Conservation (phyloP, 1,140 invertebrate species). For the Sycophila sp. region DNA sequence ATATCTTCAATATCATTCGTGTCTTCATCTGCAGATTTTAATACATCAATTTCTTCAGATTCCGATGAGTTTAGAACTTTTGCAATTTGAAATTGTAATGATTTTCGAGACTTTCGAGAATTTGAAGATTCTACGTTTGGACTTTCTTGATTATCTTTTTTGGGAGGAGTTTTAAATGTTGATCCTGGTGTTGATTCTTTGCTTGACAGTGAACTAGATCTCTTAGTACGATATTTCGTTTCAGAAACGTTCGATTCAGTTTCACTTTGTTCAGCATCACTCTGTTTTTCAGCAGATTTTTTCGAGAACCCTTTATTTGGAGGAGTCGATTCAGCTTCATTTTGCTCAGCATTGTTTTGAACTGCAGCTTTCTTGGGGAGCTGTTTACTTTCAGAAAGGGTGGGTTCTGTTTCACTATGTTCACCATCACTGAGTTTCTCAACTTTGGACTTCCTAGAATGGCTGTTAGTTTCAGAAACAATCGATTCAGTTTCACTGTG, state of each 20-base stretch:
- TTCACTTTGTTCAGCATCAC: not conserved
- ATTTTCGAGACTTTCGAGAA: not conserved
- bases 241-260: not conserved
- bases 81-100: not conserved
- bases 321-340: too few relatives aligned
- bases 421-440: too few relatives aligned
- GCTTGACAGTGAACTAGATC: slow-evolving; percentile 31
- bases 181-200: not conserved
- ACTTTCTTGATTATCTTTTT: slow-evolving; percentile 7
- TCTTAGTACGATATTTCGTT: not conserved
- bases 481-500: too few relatives aligned
- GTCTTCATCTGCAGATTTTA: slow-evolving; percentile 35
- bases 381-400: too few relatives aligned
- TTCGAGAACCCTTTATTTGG: too few relatives aligned
- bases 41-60: slow-evolving; percentile 35
- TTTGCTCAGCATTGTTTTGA: too few relatives aligned
- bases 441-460: too few relatives aligned
- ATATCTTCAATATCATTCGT: slow-evolving; percentile 6
- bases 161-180: slow-evolving; percentile 13
- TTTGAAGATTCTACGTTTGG: not conserved
- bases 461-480: too few relatives aligned
- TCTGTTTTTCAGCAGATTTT: not conserved
- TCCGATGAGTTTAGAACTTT: slow-evolving; percentile 22
- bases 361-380: too few relatives aligned
- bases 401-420: too few relatives aligned